Evolutionary conservation across 1,140 invertebrate species (phyloP).

Genomic region (Drosophila aff.): DNA sequence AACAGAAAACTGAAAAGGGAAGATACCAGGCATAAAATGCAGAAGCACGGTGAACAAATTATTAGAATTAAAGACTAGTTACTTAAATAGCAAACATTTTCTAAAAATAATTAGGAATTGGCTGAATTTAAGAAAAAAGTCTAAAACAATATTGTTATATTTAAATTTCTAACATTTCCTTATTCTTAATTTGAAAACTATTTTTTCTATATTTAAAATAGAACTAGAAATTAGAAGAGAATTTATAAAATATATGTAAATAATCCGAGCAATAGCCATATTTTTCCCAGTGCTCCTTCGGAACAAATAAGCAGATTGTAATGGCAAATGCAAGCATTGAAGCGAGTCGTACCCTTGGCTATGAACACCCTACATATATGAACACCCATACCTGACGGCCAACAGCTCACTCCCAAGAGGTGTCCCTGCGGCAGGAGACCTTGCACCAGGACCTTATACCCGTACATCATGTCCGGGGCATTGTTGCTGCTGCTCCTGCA

Average conservation of each 20-base stretch:
- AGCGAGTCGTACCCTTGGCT: constrained; percentile 36
- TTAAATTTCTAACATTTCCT: neutral
- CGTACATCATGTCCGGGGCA: constrained; percentile 60
- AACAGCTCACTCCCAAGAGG: constrained; percentile 37
- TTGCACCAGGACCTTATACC: constrained; percentile 5
- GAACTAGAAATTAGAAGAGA: no score
- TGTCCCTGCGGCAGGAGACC: constrained; percentile 3
- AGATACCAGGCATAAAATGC: constrained; percentile 43
- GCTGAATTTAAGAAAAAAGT: no score
- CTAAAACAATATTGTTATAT: neutral
- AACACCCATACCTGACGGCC: constrained; percentile 26
- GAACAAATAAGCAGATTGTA: constrained; percentile 71
- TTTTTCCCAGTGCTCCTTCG: constrained; percentile 9
- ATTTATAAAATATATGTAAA: no score
- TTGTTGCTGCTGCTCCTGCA: constrained; percentile 69
- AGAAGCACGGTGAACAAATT: constrained; percentile 10
- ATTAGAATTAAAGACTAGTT: neutral
- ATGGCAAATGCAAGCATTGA: constrained; percentile 73
- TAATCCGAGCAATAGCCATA: neutral
- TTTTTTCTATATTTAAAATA: no score
- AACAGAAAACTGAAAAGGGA: constrained; percentile 16
- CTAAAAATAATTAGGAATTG: no score
- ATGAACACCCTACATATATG: constrained; percentile 3
- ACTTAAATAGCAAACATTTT: no score
- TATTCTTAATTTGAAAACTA: neutral